Evolutionary conservation across 2,888 invertebrate genomes (phyloP).

Genomic region (Lycocerus yunnanus): DNA sequence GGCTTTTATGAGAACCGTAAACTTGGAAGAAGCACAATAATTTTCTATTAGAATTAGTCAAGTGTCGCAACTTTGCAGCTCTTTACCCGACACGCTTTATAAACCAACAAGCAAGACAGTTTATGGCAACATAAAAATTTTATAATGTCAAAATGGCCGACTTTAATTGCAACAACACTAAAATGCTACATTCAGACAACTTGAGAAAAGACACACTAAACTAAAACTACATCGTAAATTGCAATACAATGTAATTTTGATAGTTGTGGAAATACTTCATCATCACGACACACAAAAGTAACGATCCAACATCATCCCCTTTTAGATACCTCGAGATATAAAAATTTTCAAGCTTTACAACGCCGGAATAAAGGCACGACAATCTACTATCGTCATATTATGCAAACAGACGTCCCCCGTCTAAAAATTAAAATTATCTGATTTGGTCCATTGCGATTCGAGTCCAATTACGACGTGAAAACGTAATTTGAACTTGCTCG

Average conservation of each 20-base stretch:
- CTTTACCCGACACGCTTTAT: constrained; percentile 13
- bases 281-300: neutral
- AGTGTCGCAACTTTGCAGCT: constrained; percentile 18
- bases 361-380: neutral
- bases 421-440: neutral
- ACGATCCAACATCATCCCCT: constrained; percentile 1
- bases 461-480: too few relatives aligned
- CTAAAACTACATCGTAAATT: constrained; percentile 10
- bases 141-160: constrained; percentile 17
- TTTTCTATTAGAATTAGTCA: constrained; percentile 7
- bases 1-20: neutral
- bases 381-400: neutral
- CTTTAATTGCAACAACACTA: constrained; percentile 7
- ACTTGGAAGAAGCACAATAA: constrained; percentile 7
- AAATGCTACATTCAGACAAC: constrained; percentile 9
- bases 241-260: constrained; percentile 10
- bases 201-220: neutral
- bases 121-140: constrained; percentile 23
- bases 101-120: constrained; percentile 12
- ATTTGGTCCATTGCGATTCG: too few relatives aligned
- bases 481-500: neutral
- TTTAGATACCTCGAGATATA: neutral
- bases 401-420: neutral
- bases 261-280: constrained; percentile 6
- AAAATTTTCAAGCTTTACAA: neutral